Percentiles rank a stretch among this genome's conserved stretches.
These are phyloP conservation scores for Drosophila seguyi DNA, from an alignment of 1,140 invertebrate genomes.

Conservation along the genomic window DNA sequence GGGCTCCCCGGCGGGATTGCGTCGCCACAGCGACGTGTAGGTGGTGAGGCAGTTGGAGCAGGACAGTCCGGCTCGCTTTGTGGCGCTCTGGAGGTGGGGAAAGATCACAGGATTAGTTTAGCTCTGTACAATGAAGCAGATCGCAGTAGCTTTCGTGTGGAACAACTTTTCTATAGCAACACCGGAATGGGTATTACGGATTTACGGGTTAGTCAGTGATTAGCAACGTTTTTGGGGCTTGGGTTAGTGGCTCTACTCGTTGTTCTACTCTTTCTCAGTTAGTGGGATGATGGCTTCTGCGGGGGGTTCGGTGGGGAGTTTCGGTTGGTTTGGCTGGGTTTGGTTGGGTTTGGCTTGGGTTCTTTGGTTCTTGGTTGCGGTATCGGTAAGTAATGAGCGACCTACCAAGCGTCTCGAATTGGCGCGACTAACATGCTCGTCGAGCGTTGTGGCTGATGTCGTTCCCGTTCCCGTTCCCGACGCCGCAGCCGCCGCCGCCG, in stretches of 20 bases:
- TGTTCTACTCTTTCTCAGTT: slow-evolving; percentile 26
- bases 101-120: slow-evolving; percentile 4
- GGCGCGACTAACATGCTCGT: slow-evolving; percentile 85
- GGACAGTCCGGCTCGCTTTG: slow-evolving; percentile 91
- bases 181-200: slow-evolving; percentile 3
- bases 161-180: slow-evolving; percentile 65
- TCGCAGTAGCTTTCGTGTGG: slow-evolving; percentile 66
- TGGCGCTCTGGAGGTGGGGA: slow-evolving; percentile 64
- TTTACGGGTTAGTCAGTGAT: slow-evolving; percentile 12
- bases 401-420: slow-evolving; percentile 85
- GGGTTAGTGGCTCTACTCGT: slow-evolving; percentile 32
- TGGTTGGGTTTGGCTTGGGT: slow-evolving; percentile 30
- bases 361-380: slow-evolving; percentile 28
- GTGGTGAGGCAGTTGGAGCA: slow-evolving; percentile 96
- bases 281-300: slow-evolving; percentile 22
- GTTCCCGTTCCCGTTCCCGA: slow-evolving; percentile 87
- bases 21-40: slow-evolving; percentile 95
- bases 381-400: slow-evolving; percentile 80
- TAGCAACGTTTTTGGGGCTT: slow-evolving; percentile 22
- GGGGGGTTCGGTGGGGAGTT: slow-evolving; percentile 8
- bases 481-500: slow-evolving; percentile 30
- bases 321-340: slow-evolving; percentile 38
- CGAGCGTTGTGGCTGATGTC: slow-evolving; percentile 89
- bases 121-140: not conserved
- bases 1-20: slow-evolving; percentile 94